Evolutionary conservation across 2,113 vertebrate genomes (phyloP).

Genomic region (Gasterosteus aculeatus): DNA sequence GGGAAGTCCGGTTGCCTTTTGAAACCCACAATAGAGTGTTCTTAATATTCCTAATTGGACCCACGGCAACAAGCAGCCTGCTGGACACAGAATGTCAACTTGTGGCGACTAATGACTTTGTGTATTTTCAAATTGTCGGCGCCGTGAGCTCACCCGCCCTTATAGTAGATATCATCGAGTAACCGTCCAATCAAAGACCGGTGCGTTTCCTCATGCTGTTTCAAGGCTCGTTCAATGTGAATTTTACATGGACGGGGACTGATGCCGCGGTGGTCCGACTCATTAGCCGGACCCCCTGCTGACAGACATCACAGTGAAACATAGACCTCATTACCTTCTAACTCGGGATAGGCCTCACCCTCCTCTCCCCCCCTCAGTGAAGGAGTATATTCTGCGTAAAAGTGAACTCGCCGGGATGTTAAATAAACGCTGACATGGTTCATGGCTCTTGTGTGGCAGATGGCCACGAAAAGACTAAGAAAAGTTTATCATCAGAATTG

Average conservation of each 20-base stretch:
- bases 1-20: slow-evolving; percentile 16
- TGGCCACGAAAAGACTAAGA: slow-evolving; percentile 35
- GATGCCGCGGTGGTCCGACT: slow-evolving; percentile 48
- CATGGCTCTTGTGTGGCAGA: slow-evolving; percentile 39
- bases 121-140: slow-evolving; percentile 38
- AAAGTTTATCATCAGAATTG: slow-evolving; percentile 27
- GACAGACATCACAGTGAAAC: slow-evolving; percentile 57
- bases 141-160: slow-evolving; percentile 26
- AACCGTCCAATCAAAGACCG: slow-evolving; percentile 55
- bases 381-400: slow-evolving; percentile 40
- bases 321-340: slow-evolving; percentile 63
- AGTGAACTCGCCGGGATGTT: neutral
- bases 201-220: slow-evolving; percentile 46
- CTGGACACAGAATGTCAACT: slow-evolving; percentile 44
- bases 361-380: slow-evolving; percentile 15
- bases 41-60: slow-evolving; percentile 48
- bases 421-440: slow-evolving; percentile 41
- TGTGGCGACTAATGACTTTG: slow-evolving; percentile 61
- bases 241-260: slow-evolving; percentile 50
- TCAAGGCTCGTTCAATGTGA: slow-evolving; percentile 42
- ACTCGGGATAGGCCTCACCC: slow-evolving; percentile 52
- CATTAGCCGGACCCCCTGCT: slow-evolving; percentile 62
- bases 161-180: slow-evolving; percentile 31
- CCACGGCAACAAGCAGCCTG: slow-evolving; percentile 46
- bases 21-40: neutral